Evolutionary conservation across 2,797 vertebrate species (phyloP).

Genomic region (Semaprochilodus insignis): DNA sequence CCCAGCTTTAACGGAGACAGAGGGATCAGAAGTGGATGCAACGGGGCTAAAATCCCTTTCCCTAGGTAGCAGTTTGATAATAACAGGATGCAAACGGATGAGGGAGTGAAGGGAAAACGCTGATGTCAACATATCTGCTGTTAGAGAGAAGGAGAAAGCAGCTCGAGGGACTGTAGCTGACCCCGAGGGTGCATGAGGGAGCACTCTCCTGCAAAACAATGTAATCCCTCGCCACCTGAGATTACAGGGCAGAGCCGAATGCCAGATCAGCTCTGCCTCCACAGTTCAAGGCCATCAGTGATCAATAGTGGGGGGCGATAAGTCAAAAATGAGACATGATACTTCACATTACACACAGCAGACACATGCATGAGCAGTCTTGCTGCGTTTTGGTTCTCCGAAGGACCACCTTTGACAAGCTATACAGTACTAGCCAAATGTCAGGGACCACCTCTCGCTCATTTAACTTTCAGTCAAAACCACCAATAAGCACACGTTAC

Average conservation of each 20-base stretch:
- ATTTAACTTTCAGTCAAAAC: too few relatives aligned
- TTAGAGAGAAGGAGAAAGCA: constrained; percentile 39
- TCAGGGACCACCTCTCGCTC: too few relatives aligned
- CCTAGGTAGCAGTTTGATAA: constrained; percentile 69
- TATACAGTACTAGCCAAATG: too few relatives aligned
- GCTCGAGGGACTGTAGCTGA: constrained; percentile 22
- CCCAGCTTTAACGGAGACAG: constrained; percentile 33
- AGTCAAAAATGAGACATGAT: background rate
- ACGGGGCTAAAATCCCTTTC: constrained; percentile 27
- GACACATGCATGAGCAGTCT: too few relatives aligned
- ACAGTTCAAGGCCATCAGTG: background rate
- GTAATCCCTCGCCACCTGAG: background rate
- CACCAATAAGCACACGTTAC: too few relatives aligned
- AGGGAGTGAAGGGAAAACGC: constrained; percentile 47
- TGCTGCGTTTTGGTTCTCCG: too few relatives aligned
- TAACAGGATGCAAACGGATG: constrained; percentile 67
- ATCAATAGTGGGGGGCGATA: background rate
- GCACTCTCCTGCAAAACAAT: background rate
- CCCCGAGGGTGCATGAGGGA: constrained; percentile 36
- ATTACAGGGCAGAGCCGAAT: background rate
- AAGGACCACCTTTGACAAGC: too few relatives aligned
- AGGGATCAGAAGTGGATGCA: constrained; percentile 37
- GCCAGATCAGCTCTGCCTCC: background rate
- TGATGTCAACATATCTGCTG: constrained; percentile 52
- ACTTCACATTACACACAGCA: too few relatives aligned